Base-by-base conservation (phyloP, 2,888 invertebrate species). In the Tyria jacobaeae region DNA sequence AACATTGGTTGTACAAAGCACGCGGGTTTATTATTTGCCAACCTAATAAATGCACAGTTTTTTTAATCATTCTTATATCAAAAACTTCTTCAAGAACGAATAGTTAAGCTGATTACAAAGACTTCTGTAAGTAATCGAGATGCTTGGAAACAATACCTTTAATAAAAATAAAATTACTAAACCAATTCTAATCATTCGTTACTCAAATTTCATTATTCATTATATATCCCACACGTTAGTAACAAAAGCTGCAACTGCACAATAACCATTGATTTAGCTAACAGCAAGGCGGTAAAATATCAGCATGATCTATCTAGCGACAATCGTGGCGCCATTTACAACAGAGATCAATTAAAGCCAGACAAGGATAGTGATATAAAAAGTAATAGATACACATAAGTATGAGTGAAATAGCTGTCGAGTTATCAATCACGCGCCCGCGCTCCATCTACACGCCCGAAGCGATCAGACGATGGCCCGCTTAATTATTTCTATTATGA, bases 401-500 rank as follows among this genome's bases (percentile, higher is more conserved):
- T 62, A 56, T 64, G 81, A 88, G 74, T 71, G 85, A 84, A 89
- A 88, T 68, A 69, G 71, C 71, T 66, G 76, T 75, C 66, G 70
- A 85, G 91, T 89, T 93, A 94, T 94, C 93, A 92, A 94, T 94
- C 94, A 93, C 83, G 86, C 86, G 90, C 88, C 89, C 83, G 90
- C 89, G 88, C 91, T 89, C 88, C 89, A 90, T 89, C 83, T 84
- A 78, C 81, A 80, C 81, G 92, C 93, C 85, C 67, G 85, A 79
- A 89, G 93, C 91, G 85, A 90, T 90, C 87, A 84, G 83, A 79
- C 86, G 86, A 90, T 92, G 88, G 87, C 85, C 76, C 73, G 86
- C 87, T 89, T 93, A 91, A 93, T 94, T 92, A 92, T 93, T 93
- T 93, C 90, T 93, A 94, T 93, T 94, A 93, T 93, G 89, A 91